These are phyloP conservation scores for Tamandua tetradactyla DNA, from an alignment of 2,797 vertebrate species.

Conservation along the genomic window DNA sequence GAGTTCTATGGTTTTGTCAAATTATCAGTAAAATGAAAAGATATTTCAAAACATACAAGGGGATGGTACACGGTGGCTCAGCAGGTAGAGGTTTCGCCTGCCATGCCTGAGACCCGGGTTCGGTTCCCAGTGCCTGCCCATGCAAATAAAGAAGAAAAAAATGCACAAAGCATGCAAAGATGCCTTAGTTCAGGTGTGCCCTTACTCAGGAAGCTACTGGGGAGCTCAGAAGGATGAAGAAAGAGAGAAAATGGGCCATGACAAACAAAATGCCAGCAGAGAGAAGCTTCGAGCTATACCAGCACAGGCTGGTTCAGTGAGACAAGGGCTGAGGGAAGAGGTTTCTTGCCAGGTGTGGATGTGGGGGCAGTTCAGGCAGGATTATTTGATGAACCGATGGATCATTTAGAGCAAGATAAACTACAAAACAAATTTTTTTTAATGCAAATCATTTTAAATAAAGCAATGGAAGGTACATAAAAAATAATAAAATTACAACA, in stretches of 20 bases:
- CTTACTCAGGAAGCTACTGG: background rate
- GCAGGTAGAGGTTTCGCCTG: too few species aligned
- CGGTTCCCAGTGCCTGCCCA: too few species aligned
- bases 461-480: background rate
- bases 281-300: background rate
- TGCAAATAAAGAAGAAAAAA: too few species aligned
- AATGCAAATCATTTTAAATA: background rate
- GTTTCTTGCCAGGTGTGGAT: fast-evolving
- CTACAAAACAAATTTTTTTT: background rate
- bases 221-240: background rate
- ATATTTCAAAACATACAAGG: background rate
- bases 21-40: background rate
- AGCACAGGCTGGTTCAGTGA: background rate
- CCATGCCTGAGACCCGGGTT: too few species aligned
- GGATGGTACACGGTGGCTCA: too few species aligned
- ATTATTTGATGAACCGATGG: background rate
- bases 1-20: background rate
- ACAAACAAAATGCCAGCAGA: fast-evolving
- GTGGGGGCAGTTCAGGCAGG: too few species aligned
- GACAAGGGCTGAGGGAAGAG: too few species aligned
- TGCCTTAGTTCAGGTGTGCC: background rate
- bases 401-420: background rate
- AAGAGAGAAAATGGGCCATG: background rate
- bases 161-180: background rate
- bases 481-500: background rate